Evolutionary conservation across 2,888 invertebrate genomes (phyloP).

Genomic region (Tenodera sinensis): DNA sequence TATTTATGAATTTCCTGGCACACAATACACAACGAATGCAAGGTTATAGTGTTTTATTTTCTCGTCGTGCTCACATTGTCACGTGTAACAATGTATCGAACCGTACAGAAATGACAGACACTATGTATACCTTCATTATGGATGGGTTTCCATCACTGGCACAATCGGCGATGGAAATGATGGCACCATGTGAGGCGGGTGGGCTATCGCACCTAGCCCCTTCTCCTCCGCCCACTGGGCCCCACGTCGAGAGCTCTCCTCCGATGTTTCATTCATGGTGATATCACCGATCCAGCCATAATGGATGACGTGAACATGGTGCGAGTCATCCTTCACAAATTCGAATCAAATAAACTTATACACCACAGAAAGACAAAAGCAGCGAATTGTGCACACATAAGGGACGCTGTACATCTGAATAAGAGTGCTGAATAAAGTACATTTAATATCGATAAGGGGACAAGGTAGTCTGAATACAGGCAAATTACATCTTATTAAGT

Average conservation of each 20-base stretch:
- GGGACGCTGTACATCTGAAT: background rate
- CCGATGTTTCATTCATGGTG: background rate
- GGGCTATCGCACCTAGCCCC: background rate
- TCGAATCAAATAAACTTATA: background rate
- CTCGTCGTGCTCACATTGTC: background rate
- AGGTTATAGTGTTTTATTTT: background rate
- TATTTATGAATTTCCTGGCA: background rate
- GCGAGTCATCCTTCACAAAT: background rate
- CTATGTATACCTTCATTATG: background rate
- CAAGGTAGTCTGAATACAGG: too few species aligned
- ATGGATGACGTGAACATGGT: background rate
- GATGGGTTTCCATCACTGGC: background rate
- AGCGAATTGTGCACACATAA: background rate
- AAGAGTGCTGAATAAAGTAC: background rate
- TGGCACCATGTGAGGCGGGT: background rate
- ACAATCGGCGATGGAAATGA: background rate
- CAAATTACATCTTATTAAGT: too few species aligned
- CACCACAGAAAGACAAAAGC: background rate
- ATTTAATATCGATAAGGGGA: too few species aligned
- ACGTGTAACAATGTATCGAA: background rate
- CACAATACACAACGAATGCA: background rate
- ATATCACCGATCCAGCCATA: background rate
- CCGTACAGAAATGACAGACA: background rate
- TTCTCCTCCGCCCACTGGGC: background rate
- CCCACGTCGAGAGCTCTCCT: background rate